Evolutionary conservation across 1,140 invertebrate genomes (phyloP).

Genomic region (Tetramorium parvispinum): DNA sequence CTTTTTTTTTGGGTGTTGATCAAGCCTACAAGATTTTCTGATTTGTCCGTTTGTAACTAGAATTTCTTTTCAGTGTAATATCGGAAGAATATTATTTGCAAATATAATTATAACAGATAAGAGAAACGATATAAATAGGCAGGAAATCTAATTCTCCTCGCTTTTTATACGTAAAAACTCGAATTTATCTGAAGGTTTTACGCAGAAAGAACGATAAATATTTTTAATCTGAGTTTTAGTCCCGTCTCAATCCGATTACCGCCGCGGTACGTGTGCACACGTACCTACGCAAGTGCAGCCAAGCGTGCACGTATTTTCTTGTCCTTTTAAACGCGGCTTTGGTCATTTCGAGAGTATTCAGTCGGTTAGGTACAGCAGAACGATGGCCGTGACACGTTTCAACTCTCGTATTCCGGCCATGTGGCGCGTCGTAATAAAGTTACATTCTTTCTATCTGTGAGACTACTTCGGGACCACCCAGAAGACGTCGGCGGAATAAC

Average conservation of each 20-base stretch:
- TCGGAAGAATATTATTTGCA: neutral
- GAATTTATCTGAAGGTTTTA: neutral
- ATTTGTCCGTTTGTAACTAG: too few relatives aligned
- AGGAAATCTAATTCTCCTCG: neutral
- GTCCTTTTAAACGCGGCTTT: neutral
- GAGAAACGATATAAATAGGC: neutral
- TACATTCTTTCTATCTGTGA: constrained; percentile 55
- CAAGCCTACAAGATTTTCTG: too few relatives aligned
- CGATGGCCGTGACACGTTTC: constrained; percentile 2
- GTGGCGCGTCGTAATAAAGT: constrained; percentile 55
- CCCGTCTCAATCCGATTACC: neutral
- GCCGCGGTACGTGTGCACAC: too few relatives aligned
- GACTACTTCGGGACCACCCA: constrained; percentile 47
- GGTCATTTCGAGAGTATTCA: constrained; percentile 13
- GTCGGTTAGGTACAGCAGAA: neutral
- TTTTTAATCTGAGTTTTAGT: constrained; percentile 1
- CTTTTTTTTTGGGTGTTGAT: too few relatives aligned
- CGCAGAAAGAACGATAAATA: neutral
- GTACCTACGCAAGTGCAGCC: neutral
- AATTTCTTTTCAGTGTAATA: too few relatives aligned
- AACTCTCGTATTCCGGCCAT: constrained; percentile 45
- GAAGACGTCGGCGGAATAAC: constrained; percentile 29
- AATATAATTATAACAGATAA: neutral
- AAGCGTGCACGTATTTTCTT: constrained; percentile 1
- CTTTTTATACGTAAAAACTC: neutral